phyloP scores from a whole-genome alignment of 2,113 vertebrate species.

The Barnardius zonarius region DNA sequence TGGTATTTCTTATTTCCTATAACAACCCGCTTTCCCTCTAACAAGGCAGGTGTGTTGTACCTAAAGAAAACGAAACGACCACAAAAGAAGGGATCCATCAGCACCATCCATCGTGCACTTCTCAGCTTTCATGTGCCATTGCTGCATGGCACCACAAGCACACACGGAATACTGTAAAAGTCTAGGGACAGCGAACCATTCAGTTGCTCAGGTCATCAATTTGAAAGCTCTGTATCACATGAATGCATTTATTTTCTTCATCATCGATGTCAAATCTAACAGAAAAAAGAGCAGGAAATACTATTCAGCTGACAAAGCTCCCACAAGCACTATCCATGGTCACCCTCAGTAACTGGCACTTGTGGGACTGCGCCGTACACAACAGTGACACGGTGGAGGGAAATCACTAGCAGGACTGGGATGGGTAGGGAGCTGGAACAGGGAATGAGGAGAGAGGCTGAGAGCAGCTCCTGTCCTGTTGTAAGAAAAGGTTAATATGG shows the following conservation, averaged over 20 bases:
- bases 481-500: background rate
- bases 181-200: background rate
- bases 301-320: background rate
- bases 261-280: background rate
- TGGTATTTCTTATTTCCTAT: background rate
- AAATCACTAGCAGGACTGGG: background rate
- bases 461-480: background rate
- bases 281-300: background rate
- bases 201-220: too few relatives aligned
- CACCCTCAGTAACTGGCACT: background rate
- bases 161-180: background rate
- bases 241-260: background rate
- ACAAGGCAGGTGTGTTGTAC: background rate
- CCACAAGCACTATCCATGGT: background rate
- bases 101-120: background rate
- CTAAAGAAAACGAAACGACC: background rate
- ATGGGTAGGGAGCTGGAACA: background rate
- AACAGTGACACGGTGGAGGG: background rate
- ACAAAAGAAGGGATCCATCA: background rate
- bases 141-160: background rate
- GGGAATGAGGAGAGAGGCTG: background rate
- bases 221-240: background rate
- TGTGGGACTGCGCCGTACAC: accelerated
- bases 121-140: background rate
- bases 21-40: background rate